Base-by-base conservation (phyloP, 2,797 vertebrate genomes). In the Sebastes flavidus region DNA sequence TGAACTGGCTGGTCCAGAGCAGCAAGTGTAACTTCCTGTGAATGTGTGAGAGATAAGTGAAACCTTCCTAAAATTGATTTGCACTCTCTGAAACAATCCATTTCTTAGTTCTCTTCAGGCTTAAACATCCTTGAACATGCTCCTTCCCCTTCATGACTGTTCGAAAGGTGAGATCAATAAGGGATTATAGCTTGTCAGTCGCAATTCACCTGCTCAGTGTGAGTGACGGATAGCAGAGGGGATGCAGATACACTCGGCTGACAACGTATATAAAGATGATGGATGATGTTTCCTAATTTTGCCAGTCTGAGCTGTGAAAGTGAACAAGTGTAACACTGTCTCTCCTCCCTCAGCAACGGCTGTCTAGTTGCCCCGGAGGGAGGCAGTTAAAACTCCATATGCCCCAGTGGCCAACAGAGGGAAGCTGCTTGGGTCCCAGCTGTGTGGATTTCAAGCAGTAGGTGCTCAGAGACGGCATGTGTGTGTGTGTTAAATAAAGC, bases 401-500 rank as follows among this genome's bases (percentile, higher is more conserved):
- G 83, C 82, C 79, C 81, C 68, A 18, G 78, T 65, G 76, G 75
- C 77, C 70, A 42, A 67, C 77, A 13, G 69, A 77, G 85, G 78
- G 56, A 87, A 70, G 55, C 72, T 42, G 36, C 13, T 38, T 9
- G 6, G n/a, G 60, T 85, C 75, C 77, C 80, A 83, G 77, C 85
- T 89, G 85, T 59, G 79, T 75, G 78, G 66, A 68, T 69, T 85
- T 54, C 75, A 60, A 63, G 76, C 83, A 24, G 68, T 58, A 59
- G 59, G 72, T 38, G 69, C 77, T 86, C 66, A 27, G 79, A 85
- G 67, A 71, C 27, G 0, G 49, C 36, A 1, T 16, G 14, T 73
- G 81, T 69, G 82, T 89, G 82, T 89, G 34, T 36, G 34, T 36
- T 88, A 92, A 92, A 91, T 91, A 88, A 89, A 91, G 84, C 82